Evolutionary conservation across 2,888 invertebrate species (phyloP).

Genomic region (Drosophila mayaguana): DNA sequence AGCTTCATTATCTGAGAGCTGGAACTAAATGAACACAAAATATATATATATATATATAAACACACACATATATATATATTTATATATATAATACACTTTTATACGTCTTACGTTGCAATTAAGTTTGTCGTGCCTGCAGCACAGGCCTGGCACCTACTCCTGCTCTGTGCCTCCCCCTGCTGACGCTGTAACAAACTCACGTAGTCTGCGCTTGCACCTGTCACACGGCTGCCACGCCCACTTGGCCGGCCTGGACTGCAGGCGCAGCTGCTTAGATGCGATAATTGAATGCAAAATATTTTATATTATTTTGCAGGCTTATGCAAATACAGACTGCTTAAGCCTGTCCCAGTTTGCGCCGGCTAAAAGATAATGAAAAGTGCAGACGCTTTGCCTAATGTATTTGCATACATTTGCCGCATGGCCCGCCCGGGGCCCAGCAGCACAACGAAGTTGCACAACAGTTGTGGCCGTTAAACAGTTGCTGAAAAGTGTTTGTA

Average conservation of each 20-base stretch:
- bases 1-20: constrained; percentile 59
- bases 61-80: not conserved
- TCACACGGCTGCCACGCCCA: constrained; percentile 19
- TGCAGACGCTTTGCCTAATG: constrained; percentile 55
- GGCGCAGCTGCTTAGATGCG: constrained; percentile 47
- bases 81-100: constrained; percentile 51
- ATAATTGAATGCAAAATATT: constrained; percentile 80
- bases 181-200: not conserved
- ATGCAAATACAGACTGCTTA: constrained; percentile 70
- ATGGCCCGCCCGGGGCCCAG: not conserved
- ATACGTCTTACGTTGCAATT: constrained; percentile 70
- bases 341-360: constrained; percentile 27
- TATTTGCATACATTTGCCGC: constrained; percentile 68
- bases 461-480: constrained; percentile 33
- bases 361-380: constrained; percentile 65
- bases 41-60: constrained; percentile 25
- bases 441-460: constrained; percentile 13
- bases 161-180: too few species aligned
- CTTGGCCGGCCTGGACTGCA: constrained; percentile 22
- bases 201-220: not conserved
- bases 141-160: too few species aligned
- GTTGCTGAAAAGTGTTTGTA: constrained; percentile 61
- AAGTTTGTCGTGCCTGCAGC: constrained; percentile 41
- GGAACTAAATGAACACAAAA: constrained; percentile 76
- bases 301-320: constrained; percentile 75